Evolutionary conservation across 2,888 invertebrate genomes (phyloP), one percentile per base, ranked within the genome.

Genomic region (Philereme vetulata): DNA sequence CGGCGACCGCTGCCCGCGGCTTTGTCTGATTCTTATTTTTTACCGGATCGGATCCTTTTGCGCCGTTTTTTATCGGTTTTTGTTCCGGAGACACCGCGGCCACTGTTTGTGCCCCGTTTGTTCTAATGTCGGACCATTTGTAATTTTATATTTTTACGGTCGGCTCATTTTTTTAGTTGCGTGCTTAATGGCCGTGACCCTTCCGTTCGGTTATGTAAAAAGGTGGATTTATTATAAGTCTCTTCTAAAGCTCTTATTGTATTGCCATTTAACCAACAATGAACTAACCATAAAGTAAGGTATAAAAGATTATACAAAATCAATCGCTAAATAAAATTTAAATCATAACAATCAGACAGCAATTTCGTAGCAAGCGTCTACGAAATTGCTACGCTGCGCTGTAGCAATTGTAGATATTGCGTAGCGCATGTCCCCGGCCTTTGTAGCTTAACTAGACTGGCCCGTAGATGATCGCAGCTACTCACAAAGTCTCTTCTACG

Each of bases 1-100:
- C 84, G 79, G 82, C 49, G 51, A 51, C 58, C 62, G 57, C 57
- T 42, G 35, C 49, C 32, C 50, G 52, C 71, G 78, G 84, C 87
- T 86, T 92, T 92, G 91, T 91, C 90, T 89, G 84, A 86, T 90
- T 92, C 91, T 92, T 92, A 92, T 91, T 90, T 90, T 91, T 91
- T 89, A 89, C 89, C 89, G 88, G 85, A 88, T 90, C 89, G 89
- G 88, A 88, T 86, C 88, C 89, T 88, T 90, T 86, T 83, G 76
- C 83, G 83, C 77, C 78, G 85, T 81, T 88, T 90, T 91, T 91
- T 90, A 90, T 90, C 90, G 90, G 90, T 90, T 90, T 91, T 91
- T 92, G 90, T 91, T 90, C 90, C 91, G 91, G 90, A 87, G 90
- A 90, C 88, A 84, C 80, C 75, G 69, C 74, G 80, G 77, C 78